These are phyloP conservation scores for Lycodopsis pacificus DNA, from an alignment of 2,797 vertebrate genomes.

Conservation along the genomic window DNA sequence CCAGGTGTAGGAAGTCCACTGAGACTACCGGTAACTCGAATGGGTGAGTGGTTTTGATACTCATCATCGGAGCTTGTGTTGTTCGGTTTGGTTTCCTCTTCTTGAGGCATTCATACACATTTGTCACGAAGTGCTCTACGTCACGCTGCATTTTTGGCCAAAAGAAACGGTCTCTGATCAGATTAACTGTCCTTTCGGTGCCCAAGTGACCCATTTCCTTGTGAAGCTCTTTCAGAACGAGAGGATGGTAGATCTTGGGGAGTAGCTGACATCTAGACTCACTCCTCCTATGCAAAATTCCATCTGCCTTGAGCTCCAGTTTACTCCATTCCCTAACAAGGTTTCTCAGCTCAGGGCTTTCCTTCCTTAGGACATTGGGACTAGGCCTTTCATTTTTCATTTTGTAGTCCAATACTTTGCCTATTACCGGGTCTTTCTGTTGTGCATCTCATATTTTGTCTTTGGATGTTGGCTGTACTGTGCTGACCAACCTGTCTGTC, in stretches of 20 bases:
- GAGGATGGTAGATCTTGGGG: neutral
- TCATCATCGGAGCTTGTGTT: constrained; percentile 8
- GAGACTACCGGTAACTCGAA: constrained; percentile 26
- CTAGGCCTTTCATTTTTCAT: too few species aligned
- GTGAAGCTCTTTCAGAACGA: neutral
- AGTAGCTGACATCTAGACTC: neutral
- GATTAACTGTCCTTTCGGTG: neutral
- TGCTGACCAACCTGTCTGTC: too few species aligned
- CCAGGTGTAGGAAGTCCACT: neutral
- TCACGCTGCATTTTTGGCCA: constrained; percentile 18
- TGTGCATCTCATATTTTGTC: too few species aligned
- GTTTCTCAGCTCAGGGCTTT: too few species aligned
- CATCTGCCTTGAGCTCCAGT: too few species aligned
- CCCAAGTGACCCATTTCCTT: neutral
- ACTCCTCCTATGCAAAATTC: too few species aligned
- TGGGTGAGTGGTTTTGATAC: constrained; percentile 24
- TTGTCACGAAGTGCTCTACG: constrained; percentile 37
- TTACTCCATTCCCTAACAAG: too few species aligned
- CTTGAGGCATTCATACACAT: constrained; percentile 40
- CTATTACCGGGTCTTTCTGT: too few species aligned
- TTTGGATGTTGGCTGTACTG: too few species aligned
- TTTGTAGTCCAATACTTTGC: too few species aligned
- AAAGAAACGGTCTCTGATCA: neutral
- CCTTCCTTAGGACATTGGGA: too few species aligned
- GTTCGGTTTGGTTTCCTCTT: constrained; percentile 20